Conservation (phyloP, 2,797 vertebrate species). For the Pseudochromis fuscus region DNA sequence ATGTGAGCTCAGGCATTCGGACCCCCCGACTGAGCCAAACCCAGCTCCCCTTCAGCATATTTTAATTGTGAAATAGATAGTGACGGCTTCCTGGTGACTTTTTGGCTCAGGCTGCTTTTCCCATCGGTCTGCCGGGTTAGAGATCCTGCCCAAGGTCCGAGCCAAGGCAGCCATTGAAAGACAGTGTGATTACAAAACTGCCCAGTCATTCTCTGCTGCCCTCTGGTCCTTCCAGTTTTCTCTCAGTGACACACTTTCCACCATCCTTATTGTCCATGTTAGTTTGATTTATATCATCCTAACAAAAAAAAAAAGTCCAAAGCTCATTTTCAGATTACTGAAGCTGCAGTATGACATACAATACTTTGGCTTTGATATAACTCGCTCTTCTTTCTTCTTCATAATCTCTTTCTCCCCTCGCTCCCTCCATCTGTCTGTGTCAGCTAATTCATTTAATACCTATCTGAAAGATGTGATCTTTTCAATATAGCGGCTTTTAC, state of each 20-base stretch:
- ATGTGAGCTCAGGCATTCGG: constrained; percentile 52
- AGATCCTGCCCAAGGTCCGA: constrained; percentile 35
- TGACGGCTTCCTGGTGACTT: constrained; percentile 51
- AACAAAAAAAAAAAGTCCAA: background rate
- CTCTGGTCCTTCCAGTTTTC: constrained; percentile 1
- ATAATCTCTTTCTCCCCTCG: background rate
- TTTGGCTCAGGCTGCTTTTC: constrained; percentile 39
- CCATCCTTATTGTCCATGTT: background rate
- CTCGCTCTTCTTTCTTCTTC: background rate
- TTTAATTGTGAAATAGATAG: constrained; percentile 76
- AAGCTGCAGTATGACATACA: background rate
- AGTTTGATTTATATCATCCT: background rate
- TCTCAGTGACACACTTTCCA: background rate
- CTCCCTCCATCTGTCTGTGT: constrained; percentile 11
- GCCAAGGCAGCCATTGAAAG: constrained; percentile 40
- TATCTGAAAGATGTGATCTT: constrained; percentile 30
- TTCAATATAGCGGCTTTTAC: constrained; percentile 29
- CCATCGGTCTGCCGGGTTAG: constrained; percentile 33
- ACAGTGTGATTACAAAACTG: constrained; percentile 31
- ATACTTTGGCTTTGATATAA: background rate
- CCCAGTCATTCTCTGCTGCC: constrained; percentile 26
- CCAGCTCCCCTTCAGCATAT: constrained; percentile 41
- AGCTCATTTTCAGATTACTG: background rate
- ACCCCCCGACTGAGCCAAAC: constrained; percentile 48
- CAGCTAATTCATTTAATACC: constrained; percentile 30